Conservation (phyloP, 1,140 invertebrate genomes). For the Panagrolaimus sp. region DNA sequence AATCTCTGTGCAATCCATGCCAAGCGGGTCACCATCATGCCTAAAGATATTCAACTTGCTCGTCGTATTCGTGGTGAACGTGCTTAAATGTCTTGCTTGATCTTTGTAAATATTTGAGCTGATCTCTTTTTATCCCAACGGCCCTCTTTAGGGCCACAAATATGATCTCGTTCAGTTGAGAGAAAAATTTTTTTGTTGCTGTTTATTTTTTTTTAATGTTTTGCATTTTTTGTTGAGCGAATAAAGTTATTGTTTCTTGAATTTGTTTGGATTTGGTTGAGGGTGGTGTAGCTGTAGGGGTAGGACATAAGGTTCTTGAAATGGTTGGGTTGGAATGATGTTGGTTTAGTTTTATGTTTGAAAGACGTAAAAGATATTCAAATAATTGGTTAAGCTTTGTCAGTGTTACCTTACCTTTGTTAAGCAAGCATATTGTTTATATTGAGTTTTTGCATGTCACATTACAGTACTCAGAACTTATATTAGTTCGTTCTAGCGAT, state of each 20-base stretch:
- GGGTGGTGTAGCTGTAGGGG: no score
- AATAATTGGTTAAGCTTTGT: no score
- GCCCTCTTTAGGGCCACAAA: slow-evolving; percentile 17
- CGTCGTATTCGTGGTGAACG: slow-evolving; percentile 16
- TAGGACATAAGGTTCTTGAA: no score
- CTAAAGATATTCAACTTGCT: slow-evolving; percentile 80
- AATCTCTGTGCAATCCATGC: slow-evolving; percentile 89
- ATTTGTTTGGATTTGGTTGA: slow-evolving; percentile 1
- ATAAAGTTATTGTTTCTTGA: not conserved
- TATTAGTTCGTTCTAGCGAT: no score
- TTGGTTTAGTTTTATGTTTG: no score
- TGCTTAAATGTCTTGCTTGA: slow-evolving; percentile 4
- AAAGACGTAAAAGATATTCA: no score
- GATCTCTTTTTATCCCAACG: slow-evolving; percentile 13
- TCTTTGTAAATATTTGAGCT: not conserved
- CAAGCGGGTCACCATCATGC: slow-evolving; percentile 89
- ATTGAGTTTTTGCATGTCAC: no score
- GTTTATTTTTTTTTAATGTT: not conserved
- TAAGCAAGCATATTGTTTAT: no score
- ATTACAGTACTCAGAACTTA: no score
- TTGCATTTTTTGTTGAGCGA: slow-evolving; percentile 4
- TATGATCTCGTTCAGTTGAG: not conserved
- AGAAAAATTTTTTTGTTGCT: not conserved
- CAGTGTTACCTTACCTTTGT: no score
- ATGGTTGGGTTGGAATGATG: no score